Evolutionary conservation across 2,113 vertebrate species (phyloP), one percentile per base, ranked within the genome.

Genomic region (Notothenia rossii): DNA sequence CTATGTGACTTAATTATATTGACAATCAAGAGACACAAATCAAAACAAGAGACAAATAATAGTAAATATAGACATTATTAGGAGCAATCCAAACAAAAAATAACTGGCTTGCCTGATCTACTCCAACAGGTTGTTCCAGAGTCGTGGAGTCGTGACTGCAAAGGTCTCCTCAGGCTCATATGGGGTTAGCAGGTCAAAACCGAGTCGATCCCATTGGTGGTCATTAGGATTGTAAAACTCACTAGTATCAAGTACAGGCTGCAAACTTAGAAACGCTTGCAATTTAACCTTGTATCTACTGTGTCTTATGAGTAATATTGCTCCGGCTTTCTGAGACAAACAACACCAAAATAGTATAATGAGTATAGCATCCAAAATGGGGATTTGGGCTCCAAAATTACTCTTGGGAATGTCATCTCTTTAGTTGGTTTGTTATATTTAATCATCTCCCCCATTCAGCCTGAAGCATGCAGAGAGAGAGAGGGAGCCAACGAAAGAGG

Each of bases 391-490:
- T 75, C 48, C 69, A 58, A 72, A 85, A 80, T 70, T 7, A 60
- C 14, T 58, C 40, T 71, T 60, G 51, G 45, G 49, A 63, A 82
- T 81, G 67, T 64, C 48, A 69, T 64, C 86, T 65, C 64, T 78
- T 14, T 60, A 51, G 60, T 82, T 59, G 69, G 22, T 87, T 77
- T 83, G 33, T 79, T 80, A 36, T 64, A 45, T 83, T 77, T 83
- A 73, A 79, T 83, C 68, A 77, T 64, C 75, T 79, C 75, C 79
- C 77, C 62, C 51, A 17, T 74, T 85, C 77, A 0, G 79, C 76
- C 79, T 36, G 48, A 73, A 77, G 81, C 77, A 20, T 25, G 40
- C 70, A 87, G 56, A 10, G 20, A 71, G 72, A 40, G 40, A 22
- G 48, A 73, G 33, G 10, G 36, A 69, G 36, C 13, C 12, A 54